A percentile compares a stretch with the other conserved stretches of the same genome.
Evolutionary conservation across 2,113 vertebrate genomes (phyloP).

Genomic region (Bombycilla garrulus): DNA sequence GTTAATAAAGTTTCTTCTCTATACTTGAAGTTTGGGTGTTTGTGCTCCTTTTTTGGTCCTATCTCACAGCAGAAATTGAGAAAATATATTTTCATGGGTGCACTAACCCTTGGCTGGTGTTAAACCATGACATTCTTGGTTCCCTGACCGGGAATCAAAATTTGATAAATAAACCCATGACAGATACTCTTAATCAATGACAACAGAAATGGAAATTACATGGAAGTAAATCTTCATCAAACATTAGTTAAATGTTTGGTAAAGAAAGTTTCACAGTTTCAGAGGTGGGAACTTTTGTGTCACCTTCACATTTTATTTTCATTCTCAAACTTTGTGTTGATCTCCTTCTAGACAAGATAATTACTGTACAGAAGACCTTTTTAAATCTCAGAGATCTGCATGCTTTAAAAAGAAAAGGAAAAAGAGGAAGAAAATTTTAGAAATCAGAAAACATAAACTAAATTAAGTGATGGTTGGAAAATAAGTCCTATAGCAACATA

Average conservation of each 20-base stretch:
- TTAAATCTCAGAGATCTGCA: not conserved
- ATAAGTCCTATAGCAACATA: not conserved
- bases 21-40: too few species aligned
- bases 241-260: not conserved
- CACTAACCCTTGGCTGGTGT: too few species aligned
- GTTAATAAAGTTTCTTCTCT: too few species aligned
- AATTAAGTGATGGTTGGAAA: not conserved
- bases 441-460: not conserved
- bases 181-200: not conserved
- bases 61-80: too few species aligned
- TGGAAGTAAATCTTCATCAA: not conserved
- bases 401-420: not conserved
- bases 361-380: not conserved
- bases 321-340: not conserved
- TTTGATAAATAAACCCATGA: too few species aligned
- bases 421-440: not conserved
- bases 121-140: too few species aligned
- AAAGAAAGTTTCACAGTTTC: not conserved
- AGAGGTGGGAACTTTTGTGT: not conserved
- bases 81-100: too few species aligned
- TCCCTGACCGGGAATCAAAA: too few species aligned
- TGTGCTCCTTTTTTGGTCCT: too few species aligned
- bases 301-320: not conserved
- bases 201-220: not conserved
- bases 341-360: not conserved